Percentiles rank a stretch among this genome's conserved stretches.
Evolutionary conservation across 2,888 invertebrate genomes (phyloP).

Genomic region (Timandra comae): DNA sequence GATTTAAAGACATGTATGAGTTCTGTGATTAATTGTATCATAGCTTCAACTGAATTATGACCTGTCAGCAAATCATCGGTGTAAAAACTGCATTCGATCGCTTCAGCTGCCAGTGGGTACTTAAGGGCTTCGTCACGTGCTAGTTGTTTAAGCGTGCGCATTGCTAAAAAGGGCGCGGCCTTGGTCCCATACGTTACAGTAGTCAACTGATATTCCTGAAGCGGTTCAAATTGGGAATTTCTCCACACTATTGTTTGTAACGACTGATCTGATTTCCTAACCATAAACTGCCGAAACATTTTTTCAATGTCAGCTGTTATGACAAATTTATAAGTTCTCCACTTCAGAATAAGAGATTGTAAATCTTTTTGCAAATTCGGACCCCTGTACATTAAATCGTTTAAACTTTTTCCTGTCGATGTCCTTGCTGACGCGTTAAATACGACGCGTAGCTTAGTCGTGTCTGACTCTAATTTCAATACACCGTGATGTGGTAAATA

Average conservation of each 20-base stretch:
- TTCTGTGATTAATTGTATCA: slow-evolving; percentile 2
- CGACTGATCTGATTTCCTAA: slow-evolving; percentile 9
- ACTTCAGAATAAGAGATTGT: slow-evolving; percentile 9
- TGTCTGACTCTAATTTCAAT: background rate
- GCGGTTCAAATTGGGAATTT: background rate
- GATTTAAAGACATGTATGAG: slow-evolving; percentile 1
- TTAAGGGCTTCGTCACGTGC: slow-evolving; percentile 4
- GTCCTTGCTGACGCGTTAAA: background rate
- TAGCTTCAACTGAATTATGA: background rate
- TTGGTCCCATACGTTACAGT: slow-evolving; percentile 16
- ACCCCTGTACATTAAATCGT: slow-evolving; percentile 18
- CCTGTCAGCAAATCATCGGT: background rate
- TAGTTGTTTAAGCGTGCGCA: slow-evolving; percentile 15
- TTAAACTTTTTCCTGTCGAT: slow-evolving; percentile 11
- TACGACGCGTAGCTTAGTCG: background rate
- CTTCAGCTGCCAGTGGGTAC: slow-evolving; percentile 2
- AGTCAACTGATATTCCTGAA: slow-evolving; percentile 6
- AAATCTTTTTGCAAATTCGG: slow-evolving; percentile 15
- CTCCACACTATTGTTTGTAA: slow-evolving; percentile 21
- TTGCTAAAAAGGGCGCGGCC: slow-evolving; percentile 15
- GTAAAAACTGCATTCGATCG: slow-evolving; percentile 4
- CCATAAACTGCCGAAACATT: slow-evolving; percentile 15
- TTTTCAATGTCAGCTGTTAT: slow-evolving; percentile 20
- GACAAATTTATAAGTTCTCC: slow-evolving; percentile 15
- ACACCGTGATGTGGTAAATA: slow-evolving; percentile 1